Conservation (phyloP, 2,888 invertebrate species). For the Caenorhabditis becei region DNA sequence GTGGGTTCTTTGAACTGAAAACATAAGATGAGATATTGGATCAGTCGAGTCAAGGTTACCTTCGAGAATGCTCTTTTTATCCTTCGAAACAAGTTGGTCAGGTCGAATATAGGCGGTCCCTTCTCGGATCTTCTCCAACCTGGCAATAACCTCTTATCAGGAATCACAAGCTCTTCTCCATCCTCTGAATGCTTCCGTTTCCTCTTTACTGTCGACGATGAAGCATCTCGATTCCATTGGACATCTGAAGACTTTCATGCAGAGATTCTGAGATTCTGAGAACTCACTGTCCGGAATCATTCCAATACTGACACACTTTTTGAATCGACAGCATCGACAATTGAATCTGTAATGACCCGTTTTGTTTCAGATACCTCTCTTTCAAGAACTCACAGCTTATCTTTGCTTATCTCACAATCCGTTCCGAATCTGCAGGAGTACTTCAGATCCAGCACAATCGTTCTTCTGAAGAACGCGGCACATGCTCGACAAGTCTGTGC, state of each 20-base stretch:
- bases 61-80: neutral
- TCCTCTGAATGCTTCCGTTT: neutral
- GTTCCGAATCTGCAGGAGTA: neutral
- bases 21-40: neutral
- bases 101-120: neutral
- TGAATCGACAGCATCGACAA: neutral
- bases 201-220: neutral
- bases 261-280: neutral
- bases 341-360: neutral
- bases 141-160: neutral
- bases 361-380: neutral
- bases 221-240: slow-evolving; percentile 9
- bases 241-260: neutral
- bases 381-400: neutral
- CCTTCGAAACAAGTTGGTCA: slow-evolving; percentile 10
- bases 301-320: neutral
- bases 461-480: slow-evolving; percentile 4
- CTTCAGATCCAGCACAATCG: neutral
- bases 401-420: neutral
- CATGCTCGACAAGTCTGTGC: slow-evolving; percentile 11
- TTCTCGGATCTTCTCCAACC: neutral
- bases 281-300: slow-evolving; percentile 8
- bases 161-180: neutral
- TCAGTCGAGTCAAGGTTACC: neutral
- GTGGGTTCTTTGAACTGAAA: slow-evolving; percentile 2